Evolutionary conservation across 23 tunicate genomes (phyloP).

Genomic region (Halocynthia aurantium): DNA sequence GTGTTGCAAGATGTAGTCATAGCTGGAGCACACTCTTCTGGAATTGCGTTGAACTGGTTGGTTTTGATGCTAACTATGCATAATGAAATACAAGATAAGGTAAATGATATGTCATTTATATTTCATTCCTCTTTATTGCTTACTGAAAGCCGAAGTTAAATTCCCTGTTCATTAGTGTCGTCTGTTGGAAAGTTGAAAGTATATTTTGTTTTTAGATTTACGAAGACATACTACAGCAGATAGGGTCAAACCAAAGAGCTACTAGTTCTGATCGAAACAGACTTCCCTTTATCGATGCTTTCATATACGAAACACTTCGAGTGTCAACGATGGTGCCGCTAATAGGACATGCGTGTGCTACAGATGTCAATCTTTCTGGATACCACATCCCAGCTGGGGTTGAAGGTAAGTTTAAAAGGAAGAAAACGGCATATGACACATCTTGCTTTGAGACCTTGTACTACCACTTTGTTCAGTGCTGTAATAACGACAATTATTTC

Average conservation of each 20-base stretch:
- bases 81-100: conserved; percentile 69
- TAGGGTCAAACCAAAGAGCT: conserved; percentile 50
- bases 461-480: not conserved
- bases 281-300: conserved; percentile 64
- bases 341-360: conserved; percentile 78
- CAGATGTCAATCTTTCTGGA: conserved; percentile 55
- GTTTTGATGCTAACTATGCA: conserved; percentile 44
- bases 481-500: not conserved
- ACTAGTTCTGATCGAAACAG: conserved; percentile 54
- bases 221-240: not conserved
- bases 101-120: not conserved
- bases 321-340: conserved; percentile 61
- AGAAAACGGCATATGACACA: not conserved
- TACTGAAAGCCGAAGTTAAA: not conserved
- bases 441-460: not conserved
- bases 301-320: conserved; percentile 59
- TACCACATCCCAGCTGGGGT: conserved; percentile 49
- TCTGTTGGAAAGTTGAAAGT: not conserved
- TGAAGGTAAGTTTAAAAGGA: conserved; percentile 43
- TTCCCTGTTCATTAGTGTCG: not conserved
- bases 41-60: conserved; percentile 67
- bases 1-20: conserved; percentile 79
- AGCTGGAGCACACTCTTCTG: conserved; percentile 93
- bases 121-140: not conserved
- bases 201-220: not conserved